Evolutionary conservation across 2,113 vertebrate genomes (phyloP).

Genomic region (Nymphicus hollandicus): DNA sequence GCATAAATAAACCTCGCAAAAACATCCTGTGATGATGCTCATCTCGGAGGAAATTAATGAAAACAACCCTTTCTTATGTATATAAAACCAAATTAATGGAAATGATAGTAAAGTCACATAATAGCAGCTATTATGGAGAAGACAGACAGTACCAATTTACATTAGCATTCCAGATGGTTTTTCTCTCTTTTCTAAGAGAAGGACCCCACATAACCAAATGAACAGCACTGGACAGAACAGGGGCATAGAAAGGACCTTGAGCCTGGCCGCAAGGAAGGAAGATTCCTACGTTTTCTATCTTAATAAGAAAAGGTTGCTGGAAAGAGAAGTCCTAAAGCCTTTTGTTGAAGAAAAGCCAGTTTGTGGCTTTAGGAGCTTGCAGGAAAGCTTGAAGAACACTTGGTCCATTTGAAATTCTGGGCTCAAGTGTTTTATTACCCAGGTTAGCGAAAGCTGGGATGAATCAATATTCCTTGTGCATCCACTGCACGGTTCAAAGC

Average conservation of each 20-base stretch:
- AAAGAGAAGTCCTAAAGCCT: not conserved
- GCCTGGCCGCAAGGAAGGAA: not conserved
- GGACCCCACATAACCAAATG: not conserved
- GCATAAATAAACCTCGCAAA: not conserved
- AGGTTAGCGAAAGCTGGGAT: not conserved
- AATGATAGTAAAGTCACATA: not conserved
- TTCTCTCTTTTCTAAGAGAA: not conserved
- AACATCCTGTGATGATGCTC: not conserved
- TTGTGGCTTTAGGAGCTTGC: not conserved
- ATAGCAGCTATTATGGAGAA: not conserved
- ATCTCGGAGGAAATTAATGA: not conserved
- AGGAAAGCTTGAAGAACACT: not conserved
- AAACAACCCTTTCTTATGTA: not conserved
- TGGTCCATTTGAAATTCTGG: not conserved
- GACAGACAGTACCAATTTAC: not conserved
- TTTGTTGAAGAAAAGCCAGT: not conserved
- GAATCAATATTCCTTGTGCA: constrained; percentile 8
- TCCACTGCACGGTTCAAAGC: constrained; percentile 1
- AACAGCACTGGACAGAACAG: not conserved
- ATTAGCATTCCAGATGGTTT: not conserved
- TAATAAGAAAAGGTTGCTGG: not conserved
- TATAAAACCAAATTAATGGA: not conserved
- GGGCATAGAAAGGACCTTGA: not conserved
- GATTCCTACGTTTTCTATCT: not conserved
- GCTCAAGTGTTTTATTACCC: not conserved